Evolutionary conservation across 1,140 invertebrate species (phyloP).

Genomic region (Drosophila arizonae): DNA sequence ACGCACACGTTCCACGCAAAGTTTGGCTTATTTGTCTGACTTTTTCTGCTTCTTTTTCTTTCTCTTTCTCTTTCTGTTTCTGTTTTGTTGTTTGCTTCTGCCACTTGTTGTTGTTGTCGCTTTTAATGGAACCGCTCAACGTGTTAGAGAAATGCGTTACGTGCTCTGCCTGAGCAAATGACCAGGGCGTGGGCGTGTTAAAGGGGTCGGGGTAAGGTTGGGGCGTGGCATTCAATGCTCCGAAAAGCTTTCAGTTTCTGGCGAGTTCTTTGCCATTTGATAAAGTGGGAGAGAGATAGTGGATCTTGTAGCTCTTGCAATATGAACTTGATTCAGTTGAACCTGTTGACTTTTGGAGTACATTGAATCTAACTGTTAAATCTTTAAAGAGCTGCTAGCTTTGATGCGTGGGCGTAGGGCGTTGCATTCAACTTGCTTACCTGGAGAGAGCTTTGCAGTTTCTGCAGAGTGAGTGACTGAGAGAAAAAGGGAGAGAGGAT

Average conservation of each 20-base stretch:
- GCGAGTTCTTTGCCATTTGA: background rate
- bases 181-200: background rate
- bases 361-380: no score
- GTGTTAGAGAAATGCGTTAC: constrained; percentile 57
- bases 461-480: background rate
- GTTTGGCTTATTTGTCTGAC: constrained; percentile 43
- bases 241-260: constrained; percentile 3
- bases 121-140: constrained; percentile 28
- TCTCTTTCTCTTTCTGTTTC: background rate
- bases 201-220: background rate
- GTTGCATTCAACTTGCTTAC: no score
- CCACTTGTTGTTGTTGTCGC: constrained; percentile 18
- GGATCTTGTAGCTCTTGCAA: background rate
- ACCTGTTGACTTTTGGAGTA: background rate
- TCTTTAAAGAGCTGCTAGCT: no score
- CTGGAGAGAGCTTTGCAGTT: no score
- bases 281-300: background rate
- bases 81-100: constrained; percentile 29
- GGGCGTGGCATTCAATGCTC: constrained; percentile 1
- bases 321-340: background rate
- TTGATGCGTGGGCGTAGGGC: no score
- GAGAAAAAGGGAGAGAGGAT: background rate
- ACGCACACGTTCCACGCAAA: constrained; percentile 48
- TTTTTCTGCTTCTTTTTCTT: background rate
- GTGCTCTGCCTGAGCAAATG: constrained; percentile 39